These are phyloP conservation scores for Oreochromis niloticus DNA, from an alignment of 2,113 vertebrate genomes.

Conservation along the genomic window DNA sequence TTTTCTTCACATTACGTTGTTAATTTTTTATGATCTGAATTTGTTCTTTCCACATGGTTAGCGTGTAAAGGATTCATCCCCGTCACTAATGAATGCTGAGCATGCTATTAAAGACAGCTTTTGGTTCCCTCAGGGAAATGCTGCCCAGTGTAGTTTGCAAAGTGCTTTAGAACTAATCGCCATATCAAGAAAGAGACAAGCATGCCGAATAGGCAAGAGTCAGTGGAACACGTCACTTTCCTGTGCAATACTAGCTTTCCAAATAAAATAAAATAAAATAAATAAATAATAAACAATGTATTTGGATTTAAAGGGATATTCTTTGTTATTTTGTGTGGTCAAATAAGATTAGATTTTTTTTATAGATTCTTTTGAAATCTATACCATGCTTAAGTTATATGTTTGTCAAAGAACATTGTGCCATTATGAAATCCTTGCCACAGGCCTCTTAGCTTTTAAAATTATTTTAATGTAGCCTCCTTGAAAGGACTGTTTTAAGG, in stretches of 20 bases:
- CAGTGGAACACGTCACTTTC: not conserved
- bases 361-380: not conserved
- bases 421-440: not conserved
- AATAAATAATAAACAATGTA: not conserved
- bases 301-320: not conserved
- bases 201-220: not conserved
- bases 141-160: not conserved
- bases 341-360: not conserved
- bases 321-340: not conserved
- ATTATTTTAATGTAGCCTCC: not conserved
- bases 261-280: not conserved
- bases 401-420: not conserved
- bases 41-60: constrained; percentile 36
- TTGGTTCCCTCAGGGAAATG: constrained; percentile 10
- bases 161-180: not conserved
- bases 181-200: not conserved
- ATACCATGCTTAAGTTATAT: not conserved
- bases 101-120: constrained; percentile 20
- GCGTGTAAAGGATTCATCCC: constrained; percentile 12
- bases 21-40: not conserved
- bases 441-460: not conserved
- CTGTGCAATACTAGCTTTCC: not conserved
- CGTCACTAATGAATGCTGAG: constrained; percentile 29
- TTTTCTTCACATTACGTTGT: not conserved
- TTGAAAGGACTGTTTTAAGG: not conserved